Conservation (phyloP, 2,113 vertebrate species). For the Elanus axillaris region DNA sequence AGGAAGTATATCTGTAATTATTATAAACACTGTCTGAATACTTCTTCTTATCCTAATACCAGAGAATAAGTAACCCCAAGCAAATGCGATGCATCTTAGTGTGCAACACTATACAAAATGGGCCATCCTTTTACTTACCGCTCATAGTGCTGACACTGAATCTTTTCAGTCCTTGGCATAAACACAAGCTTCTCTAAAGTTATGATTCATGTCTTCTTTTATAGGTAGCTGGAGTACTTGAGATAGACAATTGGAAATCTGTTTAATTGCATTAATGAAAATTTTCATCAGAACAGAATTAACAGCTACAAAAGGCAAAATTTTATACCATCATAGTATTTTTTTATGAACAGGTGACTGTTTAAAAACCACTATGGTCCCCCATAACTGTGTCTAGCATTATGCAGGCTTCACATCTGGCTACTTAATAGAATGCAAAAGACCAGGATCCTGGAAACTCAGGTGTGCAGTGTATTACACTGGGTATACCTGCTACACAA, state of each 20-base stretch:
- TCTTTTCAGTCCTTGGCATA: not conserved
- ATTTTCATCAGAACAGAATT: not conserved
- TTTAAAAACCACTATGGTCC: not conserved
- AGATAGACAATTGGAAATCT: not conserved
- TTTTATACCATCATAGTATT: not conserved
- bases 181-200: not conserved
- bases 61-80: not conserved
- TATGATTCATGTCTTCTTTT: not conserved
- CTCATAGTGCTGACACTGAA: not conserved
- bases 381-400: not conserved
- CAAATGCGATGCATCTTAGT: not conserved
- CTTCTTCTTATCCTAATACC: not conserved
- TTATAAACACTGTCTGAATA: not conserved
- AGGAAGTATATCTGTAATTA: not conserved
- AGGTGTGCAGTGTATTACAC: not conserved
- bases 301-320: not conserved
- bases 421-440: not conserved
- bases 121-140: not conserved
- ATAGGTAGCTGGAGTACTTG: not conserved
- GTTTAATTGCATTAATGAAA: not conserved
- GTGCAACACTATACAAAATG: not conserved
- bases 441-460: not conserved
- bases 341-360: not conserved
- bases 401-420: not conserved
- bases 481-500: not conserved